Percentiles rank a stretch among this genome's conserved stretches.
These are phyloP conservation scores for Lasius platythorax DNA, from an alignment of 2,888 invertebrate species.

Conservation along the genomic window DNA sequence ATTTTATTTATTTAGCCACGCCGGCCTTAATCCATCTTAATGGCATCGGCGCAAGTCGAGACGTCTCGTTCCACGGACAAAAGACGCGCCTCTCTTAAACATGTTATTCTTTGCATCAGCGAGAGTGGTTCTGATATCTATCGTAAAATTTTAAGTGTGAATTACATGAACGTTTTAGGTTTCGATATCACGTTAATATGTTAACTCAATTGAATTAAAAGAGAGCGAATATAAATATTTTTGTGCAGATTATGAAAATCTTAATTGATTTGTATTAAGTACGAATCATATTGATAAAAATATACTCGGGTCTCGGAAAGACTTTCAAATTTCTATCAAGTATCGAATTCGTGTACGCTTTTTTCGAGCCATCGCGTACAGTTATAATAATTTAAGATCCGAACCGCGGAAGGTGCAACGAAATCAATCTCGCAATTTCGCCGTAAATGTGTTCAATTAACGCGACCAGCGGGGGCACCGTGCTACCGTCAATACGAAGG, in stretches of 20 bases:
- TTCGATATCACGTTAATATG: not conserved
- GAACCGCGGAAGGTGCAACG: conserved; percentile 28
- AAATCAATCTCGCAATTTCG: conserved; percentile 55
- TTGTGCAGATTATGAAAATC: too few species aligned
- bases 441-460: conserved; percentile 54
- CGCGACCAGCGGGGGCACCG: conserved; percentile 49
- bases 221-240: not conserved
- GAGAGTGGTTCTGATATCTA: too few species aligned
- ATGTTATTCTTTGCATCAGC: not conserved
- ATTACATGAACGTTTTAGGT: not conserved
- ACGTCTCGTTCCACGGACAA: conserved; percentile 35
- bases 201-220: not conserved
- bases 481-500: conserved; percentile 65
- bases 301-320: not conserved
- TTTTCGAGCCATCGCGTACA: conserved; percentile 5
- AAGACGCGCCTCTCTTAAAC: conserved; percentile 13
- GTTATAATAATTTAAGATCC: conserved; percentile 32
- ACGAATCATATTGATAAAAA: not conserved
- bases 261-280: not conserved
- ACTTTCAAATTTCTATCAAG: not conserved
- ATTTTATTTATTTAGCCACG: conserved; percentile 78
- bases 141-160: not conserved
- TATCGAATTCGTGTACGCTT: not conserved
- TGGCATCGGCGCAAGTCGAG: conserved; percentile 57
- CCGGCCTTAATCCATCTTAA: conserved; percentile 72